These are phyloP conservation scores for Candidula unifasciata DNA, from an alignment of 2,888 invertebrate species.

Conservation along the genomic window DNA sequence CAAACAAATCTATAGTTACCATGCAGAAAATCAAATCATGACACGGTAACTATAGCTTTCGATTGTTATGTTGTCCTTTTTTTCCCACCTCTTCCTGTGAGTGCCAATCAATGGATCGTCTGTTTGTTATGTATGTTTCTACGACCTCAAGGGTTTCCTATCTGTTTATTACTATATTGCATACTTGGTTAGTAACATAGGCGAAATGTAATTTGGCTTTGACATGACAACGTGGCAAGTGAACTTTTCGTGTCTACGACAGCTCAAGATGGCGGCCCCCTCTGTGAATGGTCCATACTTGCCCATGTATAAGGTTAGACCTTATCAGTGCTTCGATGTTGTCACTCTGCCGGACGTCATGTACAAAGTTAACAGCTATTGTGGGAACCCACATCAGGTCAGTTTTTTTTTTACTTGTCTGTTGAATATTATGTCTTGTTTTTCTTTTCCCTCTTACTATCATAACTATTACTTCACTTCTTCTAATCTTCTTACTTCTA, in stretches of 20 bases:
- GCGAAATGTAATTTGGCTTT: not conserved
- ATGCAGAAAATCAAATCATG: no score
- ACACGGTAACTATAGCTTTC: no score
- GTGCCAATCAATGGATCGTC: no score
- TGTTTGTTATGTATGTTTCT: no score
- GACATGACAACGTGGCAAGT: not conserved
- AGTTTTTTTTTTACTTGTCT: not conserved
- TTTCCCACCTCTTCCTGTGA: no score
- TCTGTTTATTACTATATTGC: no score
- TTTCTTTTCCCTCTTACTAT: not conserved
- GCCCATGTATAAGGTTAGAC: constrained; percentile 35
- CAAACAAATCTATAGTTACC: no score
- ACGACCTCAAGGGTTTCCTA: no score
- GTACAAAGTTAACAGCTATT: constrained; percentile 37
- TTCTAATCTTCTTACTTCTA: not conserved
- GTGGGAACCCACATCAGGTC: not conserved
- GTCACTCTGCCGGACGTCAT: constrained; percentile 36
- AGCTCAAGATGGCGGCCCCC: constrained; percentile 42
- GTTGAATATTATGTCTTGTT: no score
- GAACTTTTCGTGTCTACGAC: no score
- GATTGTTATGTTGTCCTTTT: no score
- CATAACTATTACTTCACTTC: not conserved
- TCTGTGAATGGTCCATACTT: constrained; percentile 31
- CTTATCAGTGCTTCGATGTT: constrained; percentile 29
- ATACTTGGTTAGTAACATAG: no score